Evolutionary conservation across 2,113 vertebrate species (phyloP), one percentile per base, ranked within the genome.

Genomic region (Uria lomvia): DNA sequence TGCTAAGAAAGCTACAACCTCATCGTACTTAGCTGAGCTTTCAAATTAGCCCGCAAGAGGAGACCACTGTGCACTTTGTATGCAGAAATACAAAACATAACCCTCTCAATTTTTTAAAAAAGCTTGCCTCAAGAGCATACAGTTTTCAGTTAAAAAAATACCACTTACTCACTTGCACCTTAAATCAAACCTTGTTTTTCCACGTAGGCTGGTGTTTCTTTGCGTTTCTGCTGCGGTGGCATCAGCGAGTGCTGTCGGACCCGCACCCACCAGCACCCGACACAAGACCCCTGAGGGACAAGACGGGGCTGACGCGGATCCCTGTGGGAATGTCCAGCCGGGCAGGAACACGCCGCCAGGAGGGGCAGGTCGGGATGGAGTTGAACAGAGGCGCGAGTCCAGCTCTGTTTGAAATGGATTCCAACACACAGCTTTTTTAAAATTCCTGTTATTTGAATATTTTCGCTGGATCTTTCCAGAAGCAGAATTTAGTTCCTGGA

Each of bases 61-160:
- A 60, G 30, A 42, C 13, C 3, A 1, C 14, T 83, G 13, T 0
- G 0, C 62, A 16, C 15, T 65, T n/a, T 36, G 8, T 26, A 30
- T 52, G 21, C 56, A 88, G 63, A 71, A 90, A 76, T 30, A 91
- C 12, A 77, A 80, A 83, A 32, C 5, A 75, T 22, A 84, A 70
- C 9, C 30, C 76, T 82, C 56, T 68, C 10, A 40, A 11, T 38
- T 77, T 43, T 19, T 32, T 19, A 23, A 56, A 78, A 32, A 49
- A 56, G 9, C 3, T 32, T n/a, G 3, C 14, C 30, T 70, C 24
- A 49, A 52, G 30, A 56, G 2, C 15, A 47, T 17, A 26, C 5
- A 58, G 26, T 60, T 56, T 49, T 68, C 59, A 72, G 14, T n/a
- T 79, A 32, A 88, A 78, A 88, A 88, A 14, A 4, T 45, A 30